A percentile compares a stretch with the other conserved stretches of the same genome.
Evolutionary conservation across 2,113 vertebrate genomes (phyloP).

Genomic region (Rallus limicola): DNA sequence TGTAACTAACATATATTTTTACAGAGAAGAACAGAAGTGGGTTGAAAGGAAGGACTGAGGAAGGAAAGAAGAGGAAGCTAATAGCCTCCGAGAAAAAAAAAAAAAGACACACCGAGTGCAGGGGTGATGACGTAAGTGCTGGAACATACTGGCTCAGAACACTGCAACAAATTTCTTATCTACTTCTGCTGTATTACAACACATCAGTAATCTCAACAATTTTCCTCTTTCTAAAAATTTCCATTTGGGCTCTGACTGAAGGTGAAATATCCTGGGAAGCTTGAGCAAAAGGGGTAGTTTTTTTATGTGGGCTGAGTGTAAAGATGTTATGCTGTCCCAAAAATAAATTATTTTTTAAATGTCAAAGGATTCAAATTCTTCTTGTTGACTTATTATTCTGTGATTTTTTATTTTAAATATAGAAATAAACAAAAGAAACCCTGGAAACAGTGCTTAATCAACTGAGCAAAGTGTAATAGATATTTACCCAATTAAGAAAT

Average conservation of each 20-base stretch:
- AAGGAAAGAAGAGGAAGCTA: not conserved
- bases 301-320: not conserved
- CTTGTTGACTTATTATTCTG: not conserved
- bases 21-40: not conserved
- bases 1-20: not conserved
- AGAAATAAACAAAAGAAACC: not conserved
- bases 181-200: not conserved
- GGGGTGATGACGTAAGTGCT: not conserved
- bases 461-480: not conserved
- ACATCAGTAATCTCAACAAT: not conserved
- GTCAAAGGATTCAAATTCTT: not conserved
- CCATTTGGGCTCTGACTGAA: not conserved
- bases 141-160: not conserved
- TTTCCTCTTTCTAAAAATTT: conserved; percentile 1
- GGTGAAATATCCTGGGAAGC: not conserved
- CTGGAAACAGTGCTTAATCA: not conserved
- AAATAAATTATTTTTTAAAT: not conserved
- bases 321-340: not conserved
- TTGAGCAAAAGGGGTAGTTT: not conserved
- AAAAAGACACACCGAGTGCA: not conserved
- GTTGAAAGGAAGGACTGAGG: not conserved
- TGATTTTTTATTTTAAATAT: not conserved
- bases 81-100: not conserved
- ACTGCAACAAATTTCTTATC: not conserved
- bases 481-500: conserved; percentile 14